A percentile compares a stretch with the other conserved stretches of the same genome.
Evolutionary conservation across 2,797 vertebrate species (phyloP).

Genomic region (Falco rusticolus): DNA sequence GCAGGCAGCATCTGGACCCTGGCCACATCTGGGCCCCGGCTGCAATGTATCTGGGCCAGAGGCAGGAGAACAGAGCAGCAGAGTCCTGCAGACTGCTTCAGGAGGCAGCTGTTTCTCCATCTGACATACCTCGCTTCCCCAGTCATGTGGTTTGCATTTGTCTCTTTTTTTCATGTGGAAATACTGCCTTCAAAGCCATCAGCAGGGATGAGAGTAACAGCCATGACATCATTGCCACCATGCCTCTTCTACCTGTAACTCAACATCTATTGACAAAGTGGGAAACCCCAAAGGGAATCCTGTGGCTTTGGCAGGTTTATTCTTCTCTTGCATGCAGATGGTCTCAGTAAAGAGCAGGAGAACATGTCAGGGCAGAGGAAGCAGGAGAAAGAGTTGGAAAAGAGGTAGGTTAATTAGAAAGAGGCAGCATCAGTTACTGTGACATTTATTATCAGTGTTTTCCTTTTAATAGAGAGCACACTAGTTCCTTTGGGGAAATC

Average conservation of each 20-base stretch:
- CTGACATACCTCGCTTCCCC: background rate
- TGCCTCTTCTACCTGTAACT: background rate
- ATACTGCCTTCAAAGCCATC: background rate
- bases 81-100: background rate
- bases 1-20: background rate
- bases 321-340: background rate
- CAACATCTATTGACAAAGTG: slow-evolving; percentile 13
- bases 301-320: background rate
- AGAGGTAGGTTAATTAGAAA: slow-evolving; percentile 23
- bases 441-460: slow-evolving; percentile 32
- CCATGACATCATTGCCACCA: background rate
- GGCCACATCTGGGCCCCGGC: rapidly evolving
- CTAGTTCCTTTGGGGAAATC: background rate
- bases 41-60: background rate
- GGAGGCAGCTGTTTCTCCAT: background rate
- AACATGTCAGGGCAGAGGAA: background rate
- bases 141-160: background rate
- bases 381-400: background rate
- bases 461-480: background rate
- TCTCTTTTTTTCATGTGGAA: background rate
- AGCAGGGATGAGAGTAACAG: rapidly evolving
- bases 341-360: background rate
- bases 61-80: background rate
- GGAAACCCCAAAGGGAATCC: background rate
- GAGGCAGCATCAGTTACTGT: background rate